Evolutionary conservation across 2,888 invertebrate species (phyloP).

Genomic region (Frankliniella fusca): DNA sequence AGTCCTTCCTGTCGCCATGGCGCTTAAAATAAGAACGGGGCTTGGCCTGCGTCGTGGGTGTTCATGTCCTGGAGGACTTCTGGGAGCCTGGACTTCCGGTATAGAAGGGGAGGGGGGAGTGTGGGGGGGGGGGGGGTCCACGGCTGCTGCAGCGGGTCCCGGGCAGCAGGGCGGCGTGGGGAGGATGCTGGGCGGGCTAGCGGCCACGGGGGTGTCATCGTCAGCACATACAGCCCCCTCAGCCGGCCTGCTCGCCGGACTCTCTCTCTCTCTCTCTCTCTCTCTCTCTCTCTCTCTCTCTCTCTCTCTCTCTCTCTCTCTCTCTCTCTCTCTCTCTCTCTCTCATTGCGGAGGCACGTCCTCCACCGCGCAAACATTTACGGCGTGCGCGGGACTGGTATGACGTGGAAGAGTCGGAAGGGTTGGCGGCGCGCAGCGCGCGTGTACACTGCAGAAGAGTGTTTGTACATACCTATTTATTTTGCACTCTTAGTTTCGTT

Average conservation of each 20-base stretch:
- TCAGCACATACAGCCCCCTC: neutral
- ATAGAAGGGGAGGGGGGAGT: neutral
- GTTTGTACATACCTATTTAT: too few relatives aligned
- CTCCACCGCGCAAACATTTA: too few relatives aligned
- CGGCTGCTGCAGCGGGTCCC: neutral
- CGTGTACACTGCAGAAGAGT: too few relatives aligned
- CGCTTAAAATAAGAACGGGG: too few relatives aligned
- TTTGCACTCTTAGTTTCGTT: too few relatives aligned
- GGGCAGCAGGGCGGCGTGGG: neutral
- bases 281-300: conserved; percentile 24
- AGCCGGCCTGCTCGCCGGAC: neutral
- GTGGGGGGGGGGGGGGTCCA: neutral
- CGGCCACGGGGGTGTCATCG: conserved; percentile 1
- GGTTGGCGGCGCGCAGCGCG: too few relatives aligned
- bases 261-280: neutral
- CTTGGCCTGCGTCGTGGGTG: neutral
- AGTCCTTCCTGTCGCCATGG: too few relatives aligned
- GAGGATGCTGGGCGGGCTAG: neutral
- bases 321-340: conserved; percentile 4
- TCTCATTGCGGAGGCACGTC: neutral
- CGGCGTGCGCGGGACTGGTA: too few relatives aligned
- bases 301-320: conserved; percentile 24
- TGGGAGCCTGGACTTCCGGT: too few relatives aligned
- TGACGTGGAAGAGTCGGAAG: too few relatives aligned
- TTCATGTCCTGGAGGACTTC: neutral